A percentile compares a stretch with the other conserved stretches of the same genome.
Evolutionary conservation across 2,113 vertebrate species (phyloP).

Genomic region (Cranoglanis bouderius): DNA sequence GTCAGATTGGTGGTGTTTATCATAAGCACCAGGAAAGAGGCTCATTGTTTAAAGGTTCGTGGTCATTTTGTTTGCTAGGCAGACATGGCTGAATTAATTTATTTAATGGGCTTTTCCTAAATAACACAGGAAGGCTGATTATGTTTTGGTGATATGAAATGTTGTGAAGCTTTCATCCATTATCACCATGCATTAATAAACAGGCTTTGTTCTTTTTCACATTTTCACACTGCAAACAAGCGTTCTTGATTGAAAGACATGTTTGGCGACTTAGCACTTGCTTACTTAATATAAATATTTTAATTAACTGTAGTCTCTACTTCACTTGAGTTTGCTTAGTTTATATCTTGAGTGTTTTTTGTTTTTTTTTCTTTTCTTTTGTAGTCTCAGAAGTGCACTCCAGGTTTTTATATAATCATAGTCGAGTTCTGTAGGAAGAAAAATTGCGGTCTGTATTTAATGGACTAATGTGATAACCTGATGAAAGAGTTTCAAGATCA

Average conservation of each 20-base stretch:
- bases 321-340: background rate
- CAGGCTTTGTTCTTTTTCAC: background rate
- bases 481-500: constrained; percentile 31
- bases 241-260: background rate
- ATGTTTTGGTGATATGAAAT: background rate
- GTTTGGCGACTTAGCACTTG: background rate
- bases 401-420: constrained; percentile 4
- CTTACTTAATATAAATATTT: background rate
- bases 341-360: background rate
- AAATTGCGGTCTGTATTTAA: constrained; percentile 16
- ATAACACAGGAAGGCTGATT: constrained; percentile 12
- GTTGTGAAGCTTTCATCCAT: background rate
- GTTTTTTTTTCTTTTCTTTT: background rate
- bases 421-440: constrained; percentile 11
- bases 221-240: no score
- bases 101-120: background rate
- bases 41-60: background rate
- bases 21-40: background rate
- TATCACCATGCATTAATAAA: background rate
- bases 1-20: background rate
- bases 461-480: constrained; percentile 19
- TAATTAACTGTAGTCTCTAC: background rate
- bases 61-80: background rate
- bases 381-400: background rate
- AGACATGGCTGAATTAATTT: background rate